A percentile compares a stretch with the other conserved stretches of the same genome.
Evolutionary conservation across 2,888 invertebrate species (phyloP).

Genomic region (Bellardia bayeri): DNA sequence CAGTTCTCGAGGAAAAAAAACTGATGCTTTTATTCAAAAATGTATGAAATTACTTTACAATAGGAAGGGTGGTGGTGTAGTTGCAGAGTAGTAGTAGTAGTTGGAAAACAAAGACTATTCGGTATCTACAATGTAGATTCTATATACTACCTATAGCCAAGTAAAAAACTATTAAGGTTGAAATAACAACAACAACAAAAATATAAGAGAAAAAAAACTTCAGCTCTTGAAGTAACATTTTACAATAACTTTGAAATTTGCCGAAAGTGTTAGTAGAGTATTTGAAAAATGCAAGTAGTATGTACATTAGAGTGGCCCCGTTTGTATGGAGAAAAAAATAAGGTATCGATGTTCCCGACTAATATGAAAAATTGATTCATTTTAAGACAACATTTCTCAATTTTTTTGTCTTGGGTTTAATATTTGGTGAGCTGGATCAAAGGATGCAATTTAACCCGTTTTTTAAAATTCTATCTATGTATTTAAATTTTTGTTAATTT

Average conservation of each 20-base stretch:
- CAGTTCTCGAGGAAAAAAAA: slow-evolving; percentile 37
- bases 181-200: too few species aligned
- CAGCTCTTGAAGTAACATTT: slow-evolving; percentile 12
- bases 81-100: slow-evolving; percentile 10
- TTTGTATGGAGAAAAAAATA: too few species aligned
- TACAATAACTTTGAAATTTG: slow-evolving; percentile 21
- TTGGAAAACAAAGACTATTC: slow-evolving; percentile 29
- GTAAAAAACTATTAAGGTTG: slow-evolving; percentile 15
- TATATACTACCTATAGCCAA: neutral
- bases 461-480: too few species aligned
- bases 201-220: neutral
- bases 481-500: too few species aligned
- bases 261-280: neutral
- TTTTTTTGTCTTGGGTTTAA: too few species aligned
- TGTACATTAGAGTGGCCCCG: too few species aligned
- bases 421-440: too few species aligned
- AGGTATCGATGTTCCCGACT: too few species aligned
- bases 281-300: neutral
- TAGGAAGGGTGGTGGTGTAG: slow-evolving; percentile 16
- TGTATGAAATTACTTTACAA: slow-evolving; percentile 61
- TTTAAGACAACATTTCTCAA: too few species aligned
- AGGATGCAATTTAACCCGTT: too few species aligned
- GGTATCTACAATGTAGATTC: too few species aligned
- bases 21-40: slow-evolving; percentile 48
- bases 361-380: too few species aligned